A percentile compares a stretch with the other conserved stretches of the same genome.
phyloP scores from a whole-genome alignment of 2,113 vertebrate genomes.

The Heloderma charlesbogerti region DNA sequence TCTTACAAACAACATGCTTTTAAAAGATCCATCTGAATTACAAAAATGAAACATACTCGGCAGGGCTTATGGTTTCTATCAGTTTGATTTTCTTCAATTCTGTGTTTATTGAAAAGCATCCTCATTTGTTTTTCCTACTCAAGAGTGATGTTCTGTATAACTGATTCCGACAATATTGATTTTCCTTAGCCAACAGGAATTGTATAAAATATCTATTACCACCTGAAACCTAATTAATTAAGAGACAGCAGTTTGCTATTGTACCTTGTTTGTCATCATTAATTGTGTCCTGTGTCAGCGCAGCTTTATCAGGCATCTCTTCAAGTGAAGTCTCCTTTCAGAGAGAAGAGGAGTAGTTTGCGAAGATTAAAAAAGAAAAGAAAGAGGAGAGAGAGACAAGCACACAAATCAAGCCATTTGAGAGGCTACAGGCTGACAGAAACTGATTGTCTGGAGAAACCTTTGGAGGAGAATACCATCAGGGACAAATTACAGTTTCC shows the following conservation, averaged over 20 bases:
- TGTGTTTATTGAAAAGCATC: not conserved
- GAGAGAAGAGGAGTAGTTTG: conserved; percentile 61
- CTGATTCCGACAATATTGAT: conserved; percentile 20
- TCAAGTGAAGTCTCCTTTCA: conserved; percentile 75
- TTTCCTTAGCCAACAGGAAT: not conserved
- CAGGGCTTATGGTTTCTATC: not conserved
- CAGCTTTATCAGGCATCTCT: conserved; percentile 72
- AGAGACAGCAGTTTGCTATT: conserved; percentile 42
- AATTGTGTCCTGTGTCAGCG: conserved; percentile 67
- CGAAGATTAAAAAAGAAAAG: not conserved
- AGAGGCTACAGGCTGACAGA: conserved; percentile 3
- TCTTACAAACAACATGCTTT: not conserved
- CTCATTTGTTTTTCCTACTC: conserved; percentile 6
- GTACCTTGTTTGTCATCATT: conserved; percentile 81
- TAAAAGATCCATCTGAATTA: not conserved
- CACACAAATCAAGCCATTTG: not conserved
- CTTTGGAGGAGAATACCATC: not conserved
- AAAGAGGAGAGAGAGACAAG: not conserved
- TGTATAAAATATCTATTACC: not conserved
- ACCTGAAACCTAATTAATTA: not conserved
- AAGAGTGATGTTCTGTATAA: conserved; percentile 1
- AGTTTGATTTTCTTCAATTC: conserved; percentile 23
- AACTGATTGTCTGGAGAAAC: not conserved
- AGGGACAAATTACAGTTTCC: not conserved
- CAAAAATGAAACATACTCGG: not conserved